Evolutionary conservation across 92 coral and sea anemone genomes (phyloP).

Genomic region (Galaxea fascicularis): DNA sequence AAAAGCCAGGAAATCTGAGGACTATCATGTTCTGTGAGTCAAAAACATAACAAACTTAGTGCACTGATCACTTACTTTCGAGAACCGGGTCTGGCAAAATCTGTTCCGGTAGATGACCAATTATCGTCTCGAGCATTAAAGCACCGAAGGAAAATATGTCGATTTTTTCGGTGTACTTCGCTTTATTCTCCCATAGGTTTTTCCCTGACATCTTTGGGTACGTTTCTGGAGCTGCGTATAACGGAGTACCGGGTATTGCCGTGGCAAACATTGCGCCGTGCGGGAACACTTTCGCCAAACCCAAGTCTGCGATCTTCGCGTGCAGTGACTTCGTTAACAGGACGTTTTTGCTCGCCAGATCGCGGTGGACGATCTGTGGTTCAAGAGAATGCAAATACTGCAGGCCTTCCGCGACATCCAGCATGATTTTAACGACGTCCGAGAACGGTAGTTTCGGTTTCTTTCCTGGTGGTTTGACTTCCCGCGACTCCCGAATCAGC

Average conservation of each 20-base stretch:
- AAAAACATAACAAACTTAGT: background rate
- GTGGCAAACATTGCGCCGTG: slow-evolving; percentile 88
- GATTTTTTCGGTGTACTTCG: slow-evolving; percentile 78
- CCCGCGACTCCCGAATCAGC: background rate
- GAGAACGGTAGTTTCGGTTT: slow-evolving; percentile 66
- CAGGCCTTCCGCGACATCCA: slow-evolving; percentile 82
- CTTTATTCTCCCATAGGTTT: slow-evolving; percentile 37
- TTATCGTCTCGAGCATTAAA: slow-evolving; percentile 76
- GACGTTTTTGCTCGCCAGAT: slow-evolving; percentile 82
- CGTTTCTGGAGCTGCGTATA: slow-evolving; percentile 91
- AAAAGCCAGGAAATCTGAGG: background rate
- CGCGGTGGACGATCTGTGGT: slow-evolving; percentile 80
- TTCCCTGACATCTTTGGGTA: slow-evolving; percentile 53
- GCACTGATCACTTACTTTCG: slow-evolving; percentile 45
- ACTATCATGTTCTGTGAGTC: background rate
- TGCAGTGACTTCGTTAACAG: slow-evolving; percentile 56
- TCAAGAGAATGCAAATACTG: slow-evolving; percentile 64
- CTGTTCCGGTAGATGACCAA: slow-evolving; percentile 78
- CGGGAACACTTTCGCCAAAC: slow-evolving; percentile 83
- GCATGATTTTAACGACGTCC: slow-evolving; percentile 76
- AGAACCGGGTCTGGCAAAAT: slow-evolving; percentile 63
- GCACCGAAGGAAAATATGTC: slow-evolving; percentile 93
- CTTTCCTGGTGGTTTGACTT: background rate
- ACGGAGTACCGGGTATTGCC: slow-evolving; percentile 75
- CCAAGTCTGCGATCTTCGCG: slow-evolving; percentile 90